Percentiles rank a stretch among this genome's conserved stretches.
phyloP scores from a whole-genome alignment of 2,888 invertebrate genomes.

The Philopedon plagiatum region DNA sequence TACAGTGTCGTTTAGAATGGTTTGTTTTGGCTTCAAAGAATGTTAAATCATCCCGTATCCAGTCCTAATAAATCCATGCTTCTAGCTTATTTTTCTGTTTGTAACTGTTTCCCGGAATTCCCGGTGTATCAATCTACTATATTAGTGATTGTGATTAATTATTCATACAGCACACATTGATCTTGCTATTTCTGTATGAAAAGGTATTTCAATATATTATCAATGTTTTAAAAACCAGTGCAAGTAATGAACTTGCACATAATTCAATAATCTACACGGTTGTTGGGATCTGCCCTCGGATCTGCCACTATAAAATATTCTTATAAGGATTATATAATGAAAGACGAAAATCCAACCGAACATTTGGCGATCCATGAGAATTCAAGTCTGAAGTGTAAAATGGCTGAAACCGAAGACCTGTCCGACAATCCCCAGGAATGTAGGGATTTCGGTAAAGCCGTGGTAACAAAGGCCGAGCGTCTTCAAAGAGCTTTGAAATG shows the following conservation, averaged over 20 bases:
- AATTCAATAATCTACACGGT: neutral
- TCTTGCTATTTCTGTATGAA: too few species aligned
- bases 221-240: neutral
- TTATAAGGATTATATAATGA: conserved; percentile 8
- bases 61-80: too few species aligned
- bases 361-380: conserved; percentile 18
- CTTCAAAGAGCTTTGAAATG: conserved; percentile 73
- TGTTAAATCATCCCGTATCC: too few species aligned
- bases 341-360: conserved; percentile 15
- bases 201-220: too few species aligned
- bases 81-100: too few species aligned
- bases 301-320: neutral
- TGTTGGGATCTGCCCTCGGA: neutral
- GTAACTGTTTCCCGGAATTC: too few species aligned
- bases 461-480: conserved; percentile 71
- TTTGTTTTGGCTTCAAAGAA: too few species aligned
- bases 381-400: conserved; percentile 35
- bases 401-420: conserved; percentile 27
- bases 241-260: neutral
- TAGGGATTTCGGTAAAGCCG: conserved; percentile 61
- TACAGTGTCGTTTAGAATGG: too few species aligned
- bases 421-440: conserved; percentile 37
- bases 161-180: too few species aligned
- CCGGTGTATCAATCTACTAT: too few species aligned
- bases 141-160: too few species aligned